Conservation (phyloP, 2,888 invertebrate genomes). For the Drosophila kuntzei region DNA sequence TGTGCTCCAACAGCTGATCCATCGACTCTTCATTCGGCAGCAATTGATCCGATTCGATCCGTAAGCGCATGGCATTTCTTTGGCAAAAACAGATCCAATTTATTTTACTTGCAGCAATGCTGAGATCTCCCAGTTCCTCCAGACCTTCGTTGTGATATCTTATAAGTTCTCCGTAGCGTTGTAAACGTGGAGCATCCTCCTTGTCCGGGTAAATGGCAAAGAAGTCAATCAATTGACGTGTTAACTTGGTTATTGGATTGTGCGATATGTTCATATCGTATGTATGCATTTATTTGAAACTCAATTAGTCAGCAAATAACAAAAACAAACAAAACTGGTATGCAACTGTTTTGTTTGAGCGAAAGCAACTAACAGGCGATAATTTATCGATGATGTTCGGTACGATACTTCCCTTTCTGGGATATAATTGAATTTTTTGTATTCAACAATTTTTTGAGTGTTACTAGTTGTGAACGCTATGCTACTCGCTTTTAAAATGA, state of each 20-base stretch:
- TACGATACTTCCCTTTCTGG: neutral
- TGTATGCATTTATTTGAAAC: neutral
- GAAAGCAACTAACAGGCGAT: neutral
- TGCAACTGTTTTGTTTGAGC: neutral
- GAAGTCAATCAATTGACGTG: conserved; percentile 38
- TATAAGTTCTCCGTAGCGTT: conserved; percentile 53
- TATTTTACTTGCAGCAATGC: conserved; percentile 87
- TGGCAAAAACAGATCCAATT: conserved; percentile 87
- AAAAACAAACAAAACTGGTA: conserved; percentile 1
- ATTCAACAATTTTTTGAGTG: neutral
- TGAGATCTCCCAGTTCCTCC: conserved; percentile 87
- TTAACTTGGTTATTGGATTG: conserved; percentile 37
- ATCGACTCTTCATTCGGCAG: conserved; percentile 27
- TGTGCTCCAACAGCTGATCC: conserved; percentile 45
- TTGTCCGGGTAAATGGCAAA: conserved; percentile 18
- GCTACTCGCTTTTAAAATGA: neutral
- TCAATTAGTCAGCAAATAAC: neutral
- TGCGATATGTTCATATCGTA: conserved; percentile 13
- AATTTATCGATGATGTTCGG: neutral
- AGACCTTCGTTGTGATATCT: conserved; percentile 87
- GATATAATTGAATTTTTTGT: neutral
- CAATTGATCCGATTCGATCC: conserved; percentile 28
- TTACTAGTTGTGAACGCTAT: neutral
- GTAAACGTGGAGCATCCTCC: neutral
- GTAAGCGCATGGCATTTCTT: conserved; percentile 36